phyloP scores from a whole-genome alignment of 2,888 invertebrate genomes.

The Endomychus coccineus region DNA sequence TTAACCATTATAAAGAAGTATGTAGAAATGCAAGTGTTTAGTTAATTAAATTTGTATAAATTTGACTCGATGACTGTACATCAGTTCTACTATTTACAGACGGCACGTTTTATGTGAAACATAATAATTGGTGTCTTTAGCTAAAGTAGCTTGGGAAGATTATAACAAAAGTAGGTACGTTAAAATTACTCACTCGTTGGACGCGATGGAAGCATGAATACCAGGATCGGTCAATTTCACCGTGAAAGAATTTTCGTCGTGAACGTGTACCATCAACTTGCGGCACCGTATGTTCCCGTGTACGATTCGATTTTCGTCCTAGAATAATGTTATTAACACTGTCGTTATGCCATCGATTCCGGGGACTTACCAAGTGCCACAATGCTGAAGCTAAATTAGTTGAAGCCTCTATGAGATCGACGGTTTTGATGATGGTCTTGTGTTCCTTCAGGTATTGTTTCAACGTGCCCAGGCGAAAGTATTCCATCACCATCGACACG shows the following conservation, averaged over 20 bases:
- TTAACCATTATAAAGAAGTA: too few relatives aligned
- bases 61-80: too few relatives aligned
- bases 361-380: constrained; percentile 66
- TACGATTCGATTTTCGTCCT: constrained; percentile 71
- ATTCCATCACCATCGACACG: constrained; percentile 75
- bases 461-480: constrained; percentile 69
- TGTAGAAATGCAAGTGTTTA: too few relatives aligned
- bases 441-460: constrained; percentile 59
- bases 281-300: constrained; percentile 82
- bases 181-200: constrained; percentile 54
- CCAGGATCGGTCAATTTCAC: constrained; percentile 83
- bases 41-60: too few relatives aligned
- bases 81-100: too few relatives aligned
- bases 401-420: constrained; percentile 75
- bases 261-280: constrained; percentile 70
- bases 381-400: constrained; percentile 76
- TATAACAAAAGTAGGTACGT: constrained; percentile 5
- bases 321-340: constrained; percentile 16
- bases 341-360: too few relatives aligned
- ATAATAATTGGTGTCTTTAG: too few relatives aligned
- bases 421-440: constrained; percentile 48
- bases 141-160: neutral
- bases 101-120: too few relatives aligned
- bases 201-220: constrained; percentile 53
- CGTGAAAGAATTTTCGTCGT: constrained; percentile 59